These are phyloP conservation scores for Lycia hirtaria DNA, from an alignment of 2,888 invertebrate genomes.

Conservation along the genomic window DNA sequence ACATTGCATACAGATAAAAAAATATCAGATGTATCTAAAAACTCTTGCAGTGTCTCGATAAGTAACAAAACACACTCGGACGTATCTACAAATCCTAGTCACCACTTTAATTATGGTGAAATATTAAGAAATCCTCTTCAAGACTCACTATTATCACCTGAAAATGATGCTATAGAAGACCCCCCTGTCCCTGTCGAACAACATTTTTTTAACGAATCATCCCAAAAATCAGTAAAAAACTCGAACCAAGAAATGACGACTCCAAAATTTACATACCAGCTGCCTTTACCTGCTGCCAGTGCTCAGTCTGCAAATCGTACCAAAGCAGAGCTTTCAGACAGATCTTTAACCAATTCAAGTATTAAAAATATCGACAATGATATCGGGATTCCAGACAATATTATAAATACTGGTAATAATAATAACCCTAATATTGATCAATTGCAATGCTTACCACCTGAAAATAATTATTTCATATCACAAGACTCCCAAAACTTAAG, in stretches of 20 bases:
- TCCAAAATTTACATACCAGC: background rate
- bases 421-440: background rate
- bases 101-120: background rate
- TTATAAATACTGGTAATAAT: background rate
- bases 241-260: background rate
- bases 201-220: background rate
- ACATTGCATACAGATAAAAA: background rate
- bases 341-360: background rate
- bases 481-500: background rate
- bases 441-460: background rate
- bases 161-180: background rate
- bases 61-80: background rate
- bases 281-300: background rate
- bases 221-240: background rate
- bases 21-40: background rate
- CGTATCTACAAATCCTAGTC: background rate
- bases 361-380: background rate
- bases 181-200: background rate
- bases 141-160: background rate
- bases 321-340: background rate
- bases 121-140: background rate
- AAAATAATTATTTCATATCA: background rate
- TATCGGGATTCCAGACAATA: background rate
- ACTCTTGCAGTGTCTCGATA: background rate
- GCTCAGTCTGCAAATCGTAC: background rate